These are phyloP conservation scores for Trematomus bernacchii DNA, from an alignment of 2,797 vertebrate genomes.

Conservation along the genomic window DNA sequence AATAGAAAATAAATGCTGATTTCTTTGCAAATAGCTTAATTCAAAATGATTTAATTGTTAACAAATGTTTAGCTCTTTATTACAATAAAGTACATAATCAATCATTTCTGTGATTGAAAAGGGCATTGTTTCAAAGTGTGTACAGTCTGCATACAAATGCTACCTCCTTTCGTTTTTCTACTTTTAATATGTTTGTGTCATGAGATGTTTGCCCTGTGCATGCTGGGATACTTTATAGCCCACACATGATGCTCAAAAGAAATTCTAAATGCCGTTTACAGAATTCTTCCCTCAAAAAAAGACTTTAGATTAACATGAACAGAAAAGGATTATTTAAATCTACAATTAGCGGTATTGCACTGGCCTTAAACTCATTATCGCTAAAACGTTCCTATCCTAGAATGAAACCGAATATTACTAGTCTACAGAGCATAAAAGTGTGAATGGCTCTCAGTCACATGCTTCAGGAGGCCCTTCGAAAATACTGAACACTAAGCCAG, in stretches of 20 bases:
- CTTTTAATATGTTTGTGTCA: too few species aligned
- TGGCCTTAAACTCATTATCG: background rate
- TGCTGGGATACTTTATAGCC: background rate
- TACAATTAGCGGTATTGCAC: background rate
- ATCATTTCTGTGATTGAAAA: background rate
- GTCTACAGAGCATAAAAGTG: constrained; percentile 2
- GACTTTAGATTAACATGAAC: background rate
- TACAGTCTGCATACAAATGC: background rate
- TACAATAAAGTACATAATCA: background rate
- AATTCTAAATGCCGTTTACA: background rate
- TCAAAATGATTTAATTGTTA: background rate
- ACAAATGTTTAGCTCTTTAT: background rate
- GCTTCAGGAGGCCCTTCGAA: constrained; percentile 35
- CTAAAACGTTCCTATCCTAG: constrained; percentile 6
- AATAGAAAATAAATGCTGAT: background rate
- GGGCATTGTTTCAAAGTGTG: too few species aligned
- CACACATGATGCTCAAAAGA: background rate
- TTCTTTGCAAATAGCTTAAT: constrained; percentile 4
- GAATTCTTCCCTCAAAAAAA: background rate
- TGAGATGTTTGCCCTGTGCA: background rate
- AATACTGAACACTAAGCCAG: constrained; percentile 39
- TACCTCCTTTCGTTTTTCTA: too few species aligned
- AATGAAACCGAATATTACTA: constrained; percentile 4
- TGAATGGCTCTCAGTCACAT: constrained; percentile 22
- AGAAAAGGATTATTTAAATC: background rate